phyloP scores from a whole-genome alignment of 2,113 vertebrate species.

The Paracanthobrama guichenoti region DNA sequence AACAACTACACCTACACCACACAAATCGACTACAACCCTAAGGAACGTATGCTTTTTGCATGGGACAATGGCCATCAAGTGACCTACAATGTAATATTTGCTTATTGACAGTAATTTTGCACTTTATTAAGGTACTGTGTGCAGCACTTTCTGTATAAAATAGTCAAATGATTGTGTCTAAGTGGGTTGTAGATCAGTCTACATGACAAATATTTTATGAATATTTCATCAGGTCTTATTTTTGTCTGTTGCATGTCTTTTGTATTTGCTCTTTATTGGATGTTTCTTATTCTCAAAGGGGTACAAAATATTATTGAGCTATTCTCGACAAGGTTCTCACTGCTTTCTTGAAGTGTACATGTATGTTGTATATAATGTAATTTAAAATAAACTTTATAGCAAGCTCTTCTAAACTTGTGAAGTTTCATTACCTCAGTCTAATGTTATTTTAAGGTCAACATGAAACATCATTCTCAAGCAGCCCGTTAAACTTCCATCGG shows the following conservation, averaged over 20 bases:
- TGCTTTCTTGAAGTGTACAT: slow-evolving; percentile 41
- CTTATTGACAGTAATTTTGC: slow-evolving; percentile 76
- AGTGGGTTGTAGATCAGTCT: slow-evolving; percentile 85
- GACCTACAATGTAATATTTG: slow-evolving; percentile 89
- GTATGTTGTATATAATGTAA: slow-evolving; percentile 56
- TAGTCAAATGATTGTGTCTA: slow-evolving; percentile 58
- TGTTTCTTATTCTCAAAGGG: slow-evolving; percentile 10
- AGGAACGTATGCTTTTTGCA: slow-evolving; percentile 89
- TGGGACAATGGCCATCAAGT: slow-evolving; percentile 96
- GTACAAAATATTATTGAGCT: neutral
- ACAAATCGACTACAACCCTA: slow-evolving; percentile 91
- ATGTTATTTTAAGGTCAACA: neutral
- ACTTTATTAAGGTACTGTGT: slow-evolving; percentile 37
- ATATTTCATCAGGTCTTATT: slow-evolving; percentile 41
- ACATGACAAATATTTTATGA: slow-evolving; percentile 44
- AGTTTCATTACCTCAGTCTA: neutral
- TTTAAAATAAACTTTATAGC: slow-evolving; percentile 52
- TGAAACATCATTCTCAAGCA: neutral
- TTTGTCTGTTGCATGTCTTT: slow-evolving; percentile 38
- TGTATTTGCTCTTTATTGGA: neutral
- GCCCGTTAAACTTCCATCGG: neutral
- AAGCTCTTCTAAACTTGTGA: neutral
- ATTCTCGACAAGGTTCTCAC: slow-evolving; percentile 58
- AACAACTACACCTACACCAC: slow-evolving; percentile 87
- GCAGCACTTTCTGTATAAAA: slow-evolving; percentile 78